Evolutionary conservation across 64 coral and sea anemone species (phyloP), one percentile per base, ranked within the genome.

Genomic region (Trachythela sp.): DNA sequence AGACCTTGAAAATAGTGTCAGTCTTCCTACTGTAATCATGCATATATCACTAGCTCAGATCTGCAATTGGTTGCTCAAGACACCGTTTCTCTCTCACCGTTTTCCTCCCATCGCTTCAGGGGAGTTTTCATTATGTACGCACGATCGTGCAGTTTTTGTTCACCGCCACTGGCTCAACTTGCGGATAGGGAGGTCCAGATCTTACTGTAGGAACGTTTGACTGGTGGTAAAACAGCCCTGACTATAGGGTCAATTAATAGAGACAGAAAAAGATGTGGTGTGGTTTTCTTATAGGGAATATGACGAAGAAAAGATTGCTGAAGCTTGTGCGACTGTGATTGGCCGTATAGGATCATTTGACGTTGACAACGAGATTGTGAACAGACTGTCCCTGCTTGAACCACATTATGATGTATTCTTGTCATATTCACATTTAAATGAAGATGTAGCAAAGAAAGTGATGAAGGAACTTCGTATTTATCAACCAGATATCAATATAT

Each of bases 401-500:
- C 56, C 56, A 64, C 15, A 64, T 64, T 95, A 99, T 48, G 96
- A 99, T 86, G 93, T 99, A 20, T 99, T 99, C 48, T 93, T 99
- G 67, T 99, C 96, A 15, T 99, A 99, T 34, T 95, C 91, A 2
- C 96, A 99, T 85, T 54, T 40, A 31, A 94, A 99, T 86, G 91
- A 87, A 30, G 38, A 38, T n/a, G 84, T 77, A 52, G 96, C 96
- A 14, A 43, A 88, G 8, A 76, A 91, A 59, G 42, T 95, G 20
- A 40, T 93, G 4, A 49, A 89, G 32, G 85, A 37, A 72, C 86
- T 99, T n/a, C 91, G 54, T 72, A 77, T 51, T 39, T 29, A 87
- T 54, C 91, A 92, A 84, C 88, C 91, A 38, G 60, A 48, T 15
- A 88, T 99, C 29, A 93, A 89, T 35, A 94, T 99, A 24, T 99